Conservation (phyloP, 2,113 vertebrate genomes). For the Cebus imitator region DNA sequence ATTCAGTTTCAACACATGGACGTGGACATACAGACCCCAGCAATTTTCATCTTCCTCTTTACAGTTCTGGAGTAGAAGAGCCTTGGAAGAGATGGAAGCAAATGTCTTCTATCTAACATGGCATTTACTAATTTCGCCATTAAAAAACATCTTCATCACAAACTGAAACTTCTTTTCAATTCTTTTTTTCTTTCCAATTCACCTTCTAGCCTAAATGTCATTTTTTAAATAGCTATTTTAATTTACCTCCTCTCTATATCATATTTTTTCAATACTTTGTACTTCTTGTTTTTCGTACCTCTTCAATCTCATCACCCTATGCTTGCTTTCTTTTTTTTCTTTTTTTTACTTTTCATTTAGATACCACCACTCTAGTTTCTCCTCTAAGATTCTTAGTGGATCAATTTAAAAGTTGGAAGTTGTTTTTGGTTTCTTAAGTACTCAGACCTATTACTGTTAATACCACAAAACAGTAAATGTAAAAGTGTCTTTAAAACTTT, state of each 20-base stretch:
- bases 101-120: not conserved
- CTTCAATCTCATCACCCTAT: not conserved
- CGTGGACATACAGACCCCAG: not conserved
- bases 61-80: not conserved
- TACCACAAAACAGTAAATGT: not conserved
- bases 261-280: not conserved
- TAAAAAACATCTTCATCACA: not conserved
- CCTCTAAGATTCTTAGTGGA: conserved; percentile 18
- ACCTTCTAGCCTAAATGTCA: not conserved
- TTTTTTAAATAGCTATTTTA: not conserved
- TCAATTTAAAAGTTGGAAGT: not conserved
- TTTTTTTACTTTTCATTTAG: not conserved
- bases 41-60: not conserved
- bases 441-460: conserved; percentile 11
- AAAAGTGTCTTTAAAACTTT: not conserved
- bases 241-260: not conserved
- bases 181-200: conserved; percentile 26
- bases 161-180: conserved; percentile 33
- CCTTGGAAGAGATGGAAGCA: not conserved
- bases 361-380: not conserved
- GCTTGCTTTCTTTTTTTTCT: not conserved
- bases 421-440: conserved; percentile 17
- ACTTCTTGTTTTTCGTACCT: conserved; percentile 20
- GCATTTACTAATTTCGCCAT: conserved; percentile 7
- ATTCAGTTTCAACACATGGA: not conserved